phyloP scores from a whole-genome alignment of 2,888 invertebrate genomes.

The Pemphredon lugubris region DNA sequence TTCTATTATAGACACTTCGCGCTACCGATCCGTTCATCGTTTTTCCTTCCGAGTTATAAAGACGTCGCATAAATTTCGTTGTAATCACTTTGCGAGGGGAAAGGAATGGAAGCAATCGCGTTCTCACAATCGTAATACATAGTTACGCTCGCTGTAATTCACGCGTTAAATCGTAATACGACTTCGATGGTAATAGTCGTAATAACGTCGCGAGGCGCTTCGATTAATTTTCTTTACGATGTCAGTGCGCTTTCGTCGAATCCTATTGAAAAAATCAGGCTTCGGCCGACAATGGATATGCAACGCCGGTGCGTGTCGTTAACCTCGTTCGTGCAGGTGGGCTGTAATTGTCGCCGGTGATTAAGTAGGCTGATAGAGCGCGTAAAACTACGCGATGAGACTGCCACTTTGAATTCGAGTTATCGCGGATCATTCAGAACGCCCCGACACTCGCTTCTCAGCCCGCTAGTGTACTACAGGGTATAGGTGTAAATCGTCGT shows the following conservation, averaged over 20 bases:
- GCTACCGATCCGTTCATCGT: conserved; percentile 7
- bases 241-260: neutral
- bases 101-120: neutral
- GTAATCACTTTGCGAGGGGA: neutral
- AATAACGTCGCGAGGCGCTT: neutral
- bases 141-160: too few species aligned
- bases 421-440: conserved; percentile 33
- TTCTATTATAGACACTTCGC: conserved; percentile 15
- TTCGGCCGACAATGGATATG: conserved; percentile 15
- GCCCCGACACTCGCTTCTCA: conserved; percentile 2
- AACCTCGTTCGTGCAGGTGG: conserved; percentile 55
- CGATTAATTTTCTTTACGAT: neutral
- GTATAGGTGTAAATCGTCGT: too few species aligned
- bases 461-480: neutral
- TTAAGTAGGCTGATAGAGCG: conserved; percentile 37
- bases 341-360: conserved; percentile 43
- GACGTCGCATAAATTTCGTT: conserved; percentile 1
- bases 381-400: conserved; percentile 20
- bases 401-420: conserved; percentile 24
- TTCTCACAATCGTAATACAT: neutral
- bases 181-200: neutral
- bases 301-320: conserved; percentile 50
- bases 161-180: too few species aligned
- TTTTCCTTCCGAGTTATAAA: neutral
- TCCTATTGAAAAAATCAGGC: conserved; percentile 12